Base-by-base conservation (phyloP, 2,888 invertebrate species). In the Hemicrepidius hirtus region DNA sequence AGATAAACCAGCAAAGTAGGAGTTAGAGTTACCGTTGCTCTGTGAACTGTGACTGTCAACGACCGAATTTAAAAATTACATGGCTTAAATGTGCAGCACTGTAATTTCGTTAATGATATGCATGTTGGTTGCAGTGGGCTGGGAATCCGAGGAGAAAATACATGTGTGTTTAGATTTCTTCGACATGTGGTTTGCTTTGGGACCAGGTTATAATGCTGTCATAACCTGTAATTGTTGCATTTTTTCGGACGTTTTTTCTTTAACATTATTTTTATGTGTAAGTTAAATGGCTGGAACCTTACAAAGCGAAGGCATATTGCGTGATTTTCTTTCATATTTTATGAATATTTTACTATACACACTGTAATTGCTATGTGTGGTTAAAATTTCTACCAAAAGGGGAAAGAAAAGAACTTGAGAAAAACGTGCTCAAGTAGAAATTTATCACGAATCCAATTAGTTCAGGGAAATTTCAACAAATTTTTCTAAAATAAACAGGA, bases 41-140 rank as follows among this genome's bases (percentile, higher is more conserved):
- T 77, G 74, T 79, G 79, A 79, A 78, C 81, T 82, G 82, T 82
- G 80, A 82, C 82, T 82, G 82, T 81, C 82, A 82, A 82, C 82
- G 82, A 82, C 82, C 82, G 80, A 82, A 80, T 81, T 80, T 78
- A 78, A 79, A 81, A 81, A 82, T 81, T 82, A 82, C 77, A 81
- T 75, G 77, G 77, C 78, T 75, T 76, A 77, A 79, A 79, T 79
- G 73, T 75, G 75, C 77, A 68, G 74, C 76, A 77, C 77, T 79
- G 76, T 81, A 81, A 82, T 82, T 82, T 82, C 72, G 71, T 77
- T 82, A 82, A 82, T 82, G 82, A 82, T 81, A 82, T 82, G 82
- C 82, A 82, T 81, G 81, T 72, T 75, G 73, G 76, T 73, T 77
- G 77, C 81, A 81, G 77, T 80, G 78, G 80, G 78, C 71, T 80